Evolutionary conservation across 2,113 vertebrate species (phyloP), one percentile per base, ranked within the genome.

Genomic region (Gallinago jamesoni): DNA sequence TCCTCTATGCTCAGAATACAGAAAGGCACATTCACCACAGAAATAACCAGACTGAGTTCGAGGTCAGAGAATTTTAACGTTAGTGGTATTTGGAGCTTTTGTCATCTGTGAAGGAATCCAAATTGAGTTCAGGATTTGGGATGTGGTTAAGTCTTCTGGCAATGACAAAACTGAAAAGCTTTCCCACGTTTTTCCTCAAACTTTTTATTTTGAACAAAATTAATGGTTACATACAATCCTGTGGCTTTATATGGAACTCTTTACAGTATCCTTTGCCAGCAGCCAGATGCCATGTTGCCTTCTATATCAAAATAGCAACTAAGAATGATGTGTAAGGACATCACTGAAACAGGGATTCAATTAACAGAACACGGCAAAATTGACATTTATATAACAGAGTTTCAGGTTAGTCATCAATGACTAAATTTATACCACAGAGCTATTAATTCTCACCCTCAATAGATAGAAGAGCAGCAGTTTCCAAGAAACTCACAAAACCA

Each of bases 351-450:
- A 90, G 21, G 57, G 74, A 88, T 90, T 55, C 68, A 88, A 88
- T 86, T 93, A 94, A 67, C 7, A 3, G 55, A 76, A 77, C 24
- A 50, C 20, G 41, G 82, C 63, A 83, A 93, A 94, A 87, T 10
- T 67, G 68, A 80, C 84, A 86, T 80, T 90, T 92, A 80, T 19
- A 59, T 90, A 95, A 90, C 25, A 22, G 86, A 93, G 68, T 74
- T 86, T 62, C 63, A 74, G 55, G 72, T 82, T 83, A 93, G 81
- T 94, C 93, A 95, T 76, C 84, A 2, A 21, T 35, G 63, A 88
- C 82, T 96, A 90, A 85, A 88, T 88, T 91, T 95, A 88, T 37
- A 86, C 20, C 64, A 83, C 25, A 55, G 45, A 90, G 55, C 50
- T 93, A 77, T 77, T 81, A 47, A 84, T 84, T 93, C 74, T 89